Evolutionary conservation across 2,113 vertebrate genomes (phyloP), one percentile per base, ranked within the genome.

Genomic region (Prochilodus magdalenae): DNA sequence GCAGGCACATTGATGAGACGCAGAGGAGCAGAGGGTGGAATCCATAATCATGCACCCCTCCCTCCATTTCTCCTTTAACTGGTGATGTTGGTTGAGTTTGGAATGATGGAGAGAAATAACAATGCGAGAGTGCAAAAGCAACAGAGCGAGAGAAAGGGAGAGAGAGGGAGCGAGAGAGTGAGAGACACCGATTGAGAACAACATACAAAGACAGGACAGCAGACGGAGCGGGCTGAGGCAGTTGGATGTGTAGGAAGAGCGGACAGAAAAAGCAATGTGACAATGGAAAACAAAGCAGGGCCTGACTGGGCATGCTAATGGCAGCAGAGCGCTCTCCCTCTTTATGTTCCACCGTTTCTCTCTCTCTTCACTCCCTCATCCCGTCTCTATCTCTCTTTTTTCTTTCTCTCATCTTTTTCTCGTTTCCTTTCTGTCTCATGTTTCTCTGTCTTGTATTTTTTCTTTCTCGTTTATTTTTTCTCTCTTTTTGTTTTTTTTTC

Each of bases 1-100:
- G 87, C 62, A 70, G 84, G 44, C 55, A 74, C 83, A 80, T 53
- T 82, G 84, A 77, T 36, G 60, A 83, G 81, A 86, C 10, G 8
- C 77, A 87, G 77, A 75, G 49, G 87, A 79, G 74, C 51, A 14
- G 82, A 79, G 66, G 69, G 72, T 66, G 77, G 73, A 77, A 75
- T 86, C 84, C 63, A 76, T 73, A 84, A 75, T 80, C 49, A 15
- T 55, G 63, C 36, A 47, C 14, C 73, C 20, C 5, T 69, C 75
- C 30, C 26, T 1, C 66, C 36, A 20, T 20, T 66, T 40, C 36
- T 11, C 1, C 67, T 53, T 44, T 75, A 67, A 26, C 57, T 67
- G 60, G 29, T 71, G 22, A 60, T 77, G 44, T 77, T 6, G 47
- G 44, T 62, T 5, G 71, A 66, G 33, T 44, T 44, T 44, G 40